A percentile compares a stretch with the other conserved stretches of the same genome.
Evolutionary conservation across 2,888 invertebrate genomes (phyloP).

Genomic region (Ceriagrion tenellum): DNA sequence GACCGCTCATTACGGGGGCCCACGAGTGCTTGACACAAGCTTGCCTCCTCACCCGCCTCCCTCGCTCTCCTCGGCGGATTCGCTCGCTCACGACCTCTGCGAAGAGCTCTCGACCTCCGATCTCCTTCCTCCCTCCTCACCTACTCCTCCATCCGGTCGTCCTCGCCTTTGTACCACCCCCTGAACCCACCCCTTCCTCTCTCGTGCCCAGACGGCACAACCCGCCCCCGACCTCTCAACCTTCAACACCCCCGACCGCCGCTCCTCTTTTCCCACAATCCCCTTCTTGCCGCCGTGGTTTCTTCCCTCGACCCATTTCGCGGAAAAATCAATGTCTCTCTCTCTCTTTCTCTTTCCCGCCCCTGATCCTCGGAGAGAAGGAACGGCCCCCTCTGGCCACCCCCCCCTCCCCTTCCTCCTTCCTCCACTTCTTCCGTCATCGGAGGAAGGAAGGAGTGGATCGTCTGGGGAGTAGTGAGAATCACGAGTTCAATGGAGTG

Average conservation of each 20-base stretch:
- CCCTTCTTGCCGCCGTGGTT: background rate
- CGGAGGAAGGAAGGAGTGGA: background rate
- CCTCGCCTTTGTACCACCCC: background rate
- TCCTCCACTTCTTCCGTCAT: background rate
- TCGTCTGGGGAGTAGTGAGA: background rate
- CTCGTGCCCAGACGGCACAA: background rate
- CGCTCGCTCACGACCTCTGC: slow-evolving; percentile 13
- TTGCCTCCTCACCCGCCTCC: background rate
- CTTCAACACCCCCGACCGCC: background rate
- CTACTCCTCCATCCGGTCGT: background rate
- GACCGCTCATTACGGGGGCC: slow-evolving; percentile 45
- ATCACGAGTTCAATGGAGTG: no score
- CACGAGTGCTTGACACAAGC: slow-evolving; percentile 14
- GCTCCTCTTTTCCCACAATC: slow-evolving; percentile 36
- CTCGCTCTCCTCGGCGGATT: background rate
- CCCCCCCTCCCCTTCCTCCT: background rate
- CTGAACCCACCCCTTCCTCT: background rate
- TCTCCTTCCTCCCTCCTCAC: background rate
- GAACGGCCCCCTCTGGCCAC: background rate
- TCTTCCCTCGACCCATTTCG: slow-evolving; percentile 47
- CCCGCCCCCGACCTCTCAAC: slow-evolving; percentile 2
- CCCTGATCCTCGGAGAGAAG: background rate
- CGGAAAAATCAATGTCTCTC: slow-evolving; percentile 35
- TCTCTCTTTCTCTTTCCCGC: background rate
- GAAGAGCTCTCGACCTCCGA: slow-evolving; percentile 24